Percentiles rank a stretch among this genome's conserved stretches.
Evolutionary conservation across 1,140 invertebrate species (phyloP).

Genomic region (Drosophila lacteicornis): DNA sequence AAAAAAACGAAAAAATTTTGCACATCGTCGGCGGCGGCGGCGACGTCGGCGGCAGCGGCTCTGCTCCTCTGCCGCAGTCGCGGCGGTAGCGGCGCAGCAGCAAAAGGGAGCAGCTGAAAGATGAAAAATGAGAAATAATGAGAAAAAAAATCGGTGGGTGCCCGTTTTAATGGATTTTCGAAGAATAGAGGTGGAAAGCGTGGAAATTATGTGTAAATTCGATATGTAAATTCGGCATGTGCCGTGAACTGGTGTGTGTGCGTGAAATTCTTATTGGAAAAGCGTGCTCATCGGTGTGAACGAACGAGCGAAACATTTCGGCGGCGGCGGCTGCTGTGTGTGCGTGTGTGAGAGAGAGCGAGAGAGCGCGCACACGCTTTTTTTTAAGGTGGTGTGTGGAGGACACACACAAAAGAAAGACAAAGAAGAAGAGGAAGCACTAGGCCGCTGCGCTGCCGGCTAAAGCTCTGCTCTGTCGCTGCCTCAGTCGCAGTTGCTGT

Average conservation of each 20-base stretch:
- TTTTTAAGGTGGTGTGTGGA: conserved; percentile 59
- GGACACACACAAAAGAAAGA: conserved; percentile 62
- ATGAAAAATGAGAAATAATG: conserved; percentile 57
- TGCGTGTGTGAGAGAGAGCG: conserved; percentile 29
- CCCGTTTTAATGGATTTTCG: conserved; percentile 14
- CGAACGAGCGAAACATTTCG: conserved; percentile 62
- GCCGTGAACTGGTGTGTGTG: conserved; percentile 47
- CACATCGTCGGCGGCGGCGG: conserved; percentile 74
- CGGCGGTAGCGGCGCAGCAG: conserved; percentile 56
- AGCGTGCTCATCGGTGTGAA: conserved; percentile 74
- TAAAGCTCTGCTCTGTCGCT: conserved; percentile 41
- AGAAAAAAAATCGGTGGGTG: conserved; percentile 18
- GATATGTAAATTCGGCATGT: conserved; percentile 77
- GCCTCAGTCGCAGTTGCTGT: conserved; percentile 23
- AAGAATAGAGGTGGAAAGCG: conserved; percentile 22
- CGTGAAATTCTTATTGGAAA: conserved; percentile 79
- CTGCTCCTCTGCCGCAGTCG: conserved; percentile 38
- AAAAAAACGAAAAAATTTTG: conserved; percentile 69
- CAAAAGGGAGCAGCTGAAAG: conserved; percentile 63
- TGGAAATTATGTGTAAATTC: conserved; percentile 63
- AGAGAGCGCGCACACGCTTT: conserved; percentile 59
- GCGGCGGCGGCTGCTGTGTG: conserved; percentile 47
- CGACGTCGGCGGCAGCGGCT: conserved; percentile 48
- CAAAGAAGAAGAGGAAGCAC: conserved; percentile 68
- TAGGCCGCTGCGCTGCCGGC: conserved; percentile 61